Base-by-base conservation (phyloP, 2,113 vertebrate genomes). In the Cebidichthys violaceus region DNA sequence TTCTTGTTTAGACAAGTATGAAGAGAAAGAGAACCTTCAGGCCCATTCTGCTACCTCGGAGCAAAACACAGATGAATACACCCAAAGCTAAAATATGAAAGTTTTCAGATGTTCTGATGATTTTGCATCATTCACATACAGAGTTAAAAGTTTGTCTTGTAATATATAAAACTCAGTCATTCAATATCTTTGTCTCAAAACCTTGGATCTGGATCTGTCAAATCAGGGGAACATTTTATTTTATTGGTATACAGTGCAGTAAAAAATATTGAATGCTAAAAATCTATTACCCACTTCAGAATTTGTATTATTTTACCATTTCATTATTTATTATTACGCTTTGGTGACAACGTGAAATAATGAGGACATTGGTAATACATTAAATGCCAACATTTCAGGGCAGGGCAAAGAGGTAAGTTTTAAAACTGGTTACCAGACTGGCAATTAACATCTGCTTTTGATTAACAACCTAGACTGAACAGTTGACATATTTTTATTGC, bases 1-100 rank as follows among this genome's bases (percentile, higher is more conserved):
- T 24, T 82, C 69, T 20, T 75, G 79, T 55, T 69, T 47, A 47
- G 65, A 78, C 72, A 75, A 20, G 89, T 71, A 43, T 6, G 29
- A n/a, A 54, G 0, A 7, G 9, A 11, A 20, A 47, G 14, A 69
- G 68, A 43, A 61, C 43, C 20, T 20, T 4, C 11, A 45, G 33
- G 9, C 29, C 22, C 17, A 22, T 35, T 20, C 17, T 43, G 31
- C 54, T 54, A 24, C 4, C 33, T 11, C 29, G 31, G 7, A 65
- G 20, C 4, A 54, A 70, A 27, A 22, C 20, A 29, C 29, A 37
- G 2, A n/a, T 9, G 27, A 47, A 14, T 11, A 68, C 43, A 69
- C 4, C 2, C 66, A 69, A 1, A 1, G 47, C 10, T 33, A 8
- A n/a, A 70, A n/a, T 35, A n/a, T 60, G 9, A 60, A 59, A 29